Percentiles rank a stretch among this genome's conserved stretches.
These are phyloP conservation scores for Salticus scenicus DNA, from an alignment of 2,888 invertebrate species.

Conservation along the genomic window DNA sequence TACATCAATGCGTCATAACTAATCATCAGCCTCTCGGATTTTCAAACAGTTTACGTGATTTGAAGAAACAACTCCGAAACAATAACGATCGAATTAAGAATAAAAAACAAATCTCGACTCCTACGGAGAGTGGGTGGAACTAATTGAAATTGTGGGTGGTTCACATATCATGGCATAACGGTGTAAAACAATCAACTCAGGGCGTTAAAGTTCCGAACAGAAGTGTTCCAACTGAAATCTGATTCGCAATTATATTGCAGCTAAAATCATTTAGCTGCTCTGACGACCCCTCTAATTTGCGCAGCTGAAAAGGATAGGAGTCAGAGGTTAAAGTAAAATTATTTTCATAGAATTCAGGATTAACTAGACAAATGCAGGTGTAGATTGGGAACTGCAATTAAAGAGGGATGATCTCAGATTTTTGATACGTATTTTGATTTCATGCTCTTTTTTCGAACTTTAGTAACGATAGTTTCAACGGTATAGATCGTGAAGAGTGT, in stretches of 20 bases:
- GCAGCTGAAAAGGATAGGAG: slow-evolving; percentile 16
- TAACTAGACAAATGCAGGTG: slow-evolving; percentile 48
- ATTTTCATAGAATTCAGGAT: slow-evolving; percentile 17
- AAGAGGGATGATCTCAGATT: slow-evolving; percentile 25
- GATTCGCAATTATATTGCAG: not conserved
- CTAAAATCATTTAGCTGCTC: not conserved
- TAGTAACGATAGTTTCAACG: not conserved
- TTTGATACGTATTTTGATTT: slow-evolving; percentile 16
- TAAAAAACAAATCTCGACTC: no score
- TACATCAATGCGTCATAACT: no score
- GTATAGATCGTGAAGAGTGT: not conserved
- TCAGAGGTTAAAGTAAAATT: slow-evolving; percentile 37
- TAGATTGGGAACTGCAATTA: slow-evolving; percentile 47
- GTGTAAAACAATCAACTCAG: slow-evolving; percentile 19
- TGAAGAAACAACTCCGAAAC: no score
- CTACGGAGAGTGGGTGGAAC: not conserved
- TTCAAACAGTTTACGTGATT: no score
- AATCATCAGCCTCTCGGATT: no score
- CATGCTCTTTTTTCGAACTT: not conserved
- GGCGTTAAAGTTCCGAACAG: slow-evolving; percentile 13
- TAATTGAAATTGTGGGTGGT: slow-evolving; percentile 8
- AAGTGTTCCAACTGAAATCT: slow-evolving; percentile 19
- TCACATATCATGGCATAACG: not conserved
- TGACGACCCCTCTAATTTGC: not conserved
- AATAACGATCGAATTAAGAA: no score